Evolutionary conservation across 2,797 vertebrate species (phyloP).

Genomic region (Percopsis omiscomaycus): DNA sequence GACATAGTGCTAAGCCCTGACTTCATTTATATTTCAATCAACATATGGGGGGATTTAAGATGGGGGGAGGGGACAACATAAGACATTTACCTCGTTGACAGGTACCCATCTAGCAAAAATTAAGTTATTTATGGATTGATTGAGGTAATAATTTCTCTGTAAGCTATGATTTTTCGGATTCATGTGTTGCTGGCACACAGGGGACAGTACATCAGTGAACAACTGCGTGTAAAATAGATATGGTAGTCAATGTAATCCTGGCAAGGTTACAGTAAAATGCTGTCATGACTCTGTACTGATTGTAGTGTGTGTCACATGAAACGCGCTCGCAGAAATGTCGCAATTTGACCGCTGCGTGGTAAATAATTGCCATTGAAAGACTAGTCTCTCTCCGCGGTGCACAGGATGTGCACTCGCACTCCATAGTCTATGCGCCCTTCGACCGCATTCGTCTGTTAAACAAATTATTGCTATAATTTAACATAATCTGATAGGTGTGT

Average conservation of each 20-base stretch:
- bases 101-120: background rate
- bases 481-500: constrained; percentile 17
- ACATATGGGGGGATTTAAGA: background rate
- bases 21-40: background rate
- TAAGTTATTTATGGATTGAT: constrained; percentile 26
- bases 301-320: constrained; percentile 50
- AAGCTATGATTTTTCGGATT: background rate
- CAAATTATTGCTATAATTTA: background rate
- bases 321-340: constrained; percentile 64
- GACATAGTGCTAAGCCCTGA: background rate
- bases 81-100: background rate
- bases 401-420: constrained; percentile 26
- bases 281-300: constrained; percentile 22
- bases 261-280: background rate
- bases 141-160: background rate
- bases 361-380: constrained; percentile 48
- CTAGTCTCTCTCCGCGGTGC: constrained; percentile 39
- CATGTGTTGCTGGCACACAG: background rate
- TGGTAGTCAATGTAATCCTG: background rate
- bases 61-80: background rate
- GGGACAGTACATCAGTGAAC: background rate
- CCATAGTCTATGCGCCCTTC: constrained; percentile 19
- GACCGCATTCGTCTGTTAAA: constrained; percentile 17
- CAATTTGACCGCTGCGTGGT: constrained; percentile 63
- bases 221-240: background rate